Base-by-base conservation (phyloP, 2,888 invertebrate genomes). In the Volucella inanis region DNA sequence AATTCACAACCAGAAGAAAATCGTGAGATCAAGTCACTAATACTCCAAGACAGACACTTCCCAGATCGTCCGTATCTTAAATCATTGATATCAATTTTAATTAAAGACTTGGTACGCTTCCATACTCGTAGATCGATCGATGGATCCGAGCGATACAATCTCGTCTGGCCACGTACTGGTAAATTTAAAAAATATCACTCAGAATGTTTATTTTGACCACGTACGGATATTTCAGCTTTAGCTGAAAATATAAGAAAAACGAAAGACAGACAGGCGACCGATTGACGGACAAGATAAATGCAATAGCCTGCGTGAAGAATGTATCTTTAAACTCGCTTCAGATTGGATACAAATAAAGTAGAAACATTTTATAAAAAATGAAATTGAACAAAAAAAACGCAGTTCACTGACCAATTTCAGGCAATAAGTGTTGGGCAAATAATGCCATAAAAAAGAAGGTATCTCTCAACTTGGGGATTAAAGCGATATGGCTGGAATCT, bases 221-320 rank as follows among this genome's bases (percentile, higher is more conserved):
- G 72, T 77, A 31, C 31, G 31, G 31, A 31, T 31, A 72, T 52
- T 43, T 22, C 52, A 45, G 31, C 76, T 54, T 59, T 49, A 38
- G 22, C 41, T 47, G 71, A 47, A 67, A 45, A 15, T 77, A 61
- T 49, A 77, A 72, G 62, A 72, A 83, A 77, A 74, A 54, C 82
- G 61, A 77, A 64, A 77, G 77, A 83, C 49, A 55, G 82, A 83
- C 82, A 68, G 62, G 45, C 67, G 67, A 68, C 45, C 65, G 82
- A 77, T 77, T 83, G 77, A 77, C 67, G 72, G 67, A 49, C 11
- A 15, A 83, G 82, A 83, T 83, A 72, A 77, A 77, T 72, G 61
- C 61, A 72, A 77, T 72, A 61, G 43, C 14, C 50, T 39, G 77
- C 54, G 61, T 72, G 67, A 49, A 62, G 72, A 82, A 77, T 77